These are phyloP conservation scores for Cryptocephalus primarius DNA, from an alignment of 2,888 invertebrate species.

Conservation along the genomic window DNA sequence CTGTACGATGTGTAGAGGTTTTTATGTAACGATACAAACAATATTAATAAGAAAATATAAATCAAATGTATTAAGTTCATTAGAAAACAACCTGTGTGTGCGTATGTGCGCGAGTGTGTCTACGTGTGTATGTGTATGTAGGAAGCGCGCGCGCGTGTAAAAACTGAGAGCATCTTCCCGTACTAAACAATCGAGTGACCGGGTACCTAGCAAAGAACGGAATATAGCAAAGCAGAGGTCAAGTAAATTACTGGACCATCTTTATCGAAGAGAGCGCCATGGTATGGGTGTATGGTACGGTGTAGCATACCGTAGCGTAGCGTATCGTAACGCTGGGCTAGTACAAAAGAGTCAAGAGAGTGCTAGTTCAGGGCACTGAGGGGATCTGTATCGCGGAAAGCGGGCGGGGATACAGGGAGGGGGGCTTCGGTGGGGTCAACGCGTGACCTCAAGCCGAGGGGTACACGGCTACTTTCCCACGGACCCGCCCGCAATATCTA, in stretches of 20 bases:
- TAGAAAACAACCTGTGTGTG: too few species aligned
- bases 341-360: slow-evolving; percentile 12
- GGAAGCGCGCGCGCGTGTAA: too few species aligned
- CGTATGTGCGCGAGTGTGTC: too few species aligned
- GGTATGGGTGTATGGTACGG: not conserved
- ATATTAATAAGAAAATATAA: too few species aligned
- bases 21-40: too few species aligned
- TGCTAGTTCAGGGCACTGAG: slow-evolving; percentile 31
- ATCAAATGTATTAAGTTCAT: too few species aligned
- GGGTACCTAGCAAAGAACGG: slow-evolving; percentile 6
- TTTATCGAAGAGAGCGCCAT: slow-evolving; percentile 16
- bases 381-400: slow-evolving; percentile 35
- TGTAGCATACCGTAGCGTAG: not conserved
- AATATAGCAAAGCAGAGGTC: slow-evolving; percentile 19
- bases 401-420: slow-evolving; percentile 21
- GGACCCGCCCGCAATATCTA: slow-evolving; percentile 40
- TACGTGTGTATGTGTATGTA: too few species aligned
- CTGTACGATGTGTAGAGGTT: too few species aligned
- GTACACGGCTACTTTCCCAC: slow-evolving; percentile 42
- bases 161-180: slow-evolving; percentile 5
- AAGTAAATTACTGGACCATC: slow-evolving; percentile 25
- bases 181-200: slow-evolving; percentile 7
- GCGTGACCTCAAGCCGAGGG: slow-evolving; percentile 41
- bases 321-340: slow-evolving; percentile 11
- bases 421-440: slow-evolving; percentile 33